phyloP scores from a whole-genome alignment of 2,797 vertebrate species.

The Jordanella pulchra region DNA sequence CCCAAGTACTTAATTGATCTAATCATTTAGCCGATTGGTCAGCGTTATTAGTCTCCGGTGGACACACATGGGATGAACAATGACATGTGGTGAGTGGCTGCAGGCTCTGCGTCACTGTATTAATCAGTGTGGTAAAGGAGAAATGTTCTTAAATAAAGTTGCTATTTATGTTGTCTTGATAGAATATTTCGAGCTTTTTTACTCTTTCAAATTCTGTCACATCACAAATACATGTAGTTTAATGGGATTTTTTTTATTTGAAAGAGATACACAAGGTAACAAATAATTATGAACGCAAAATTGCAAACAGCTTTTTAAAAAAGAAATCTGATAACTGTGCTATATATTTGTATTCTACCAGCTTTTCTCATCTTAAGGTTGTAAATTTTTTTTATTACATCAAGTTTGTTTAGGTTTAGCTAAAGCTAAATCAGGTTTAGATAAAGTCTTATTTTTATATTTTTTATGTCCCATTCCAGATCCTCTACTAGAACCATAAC shows the following conservation, averaged over 20 bases:
- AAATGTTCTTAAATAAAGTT: neutral
- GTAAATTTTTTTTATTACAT: neutral
- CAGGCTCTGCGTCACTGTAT: slow-evolving; percentile 37
- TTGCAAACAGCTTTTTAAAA: neutral
- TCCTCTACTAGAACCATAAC: too few species aligned
- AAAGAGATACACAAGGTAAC: neutral
- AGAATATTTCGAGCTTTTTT: neutral
- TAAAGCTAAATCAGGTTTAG: too few species aligned
- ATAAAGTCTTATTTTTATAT: too few species aligned
- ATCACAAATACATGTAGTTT: neutral
- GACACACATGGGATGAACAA: slow-evolving; percentile 71
- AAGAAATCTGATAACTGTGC: neutral
- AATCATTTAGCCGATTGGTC: slow-evolving; percentile 81
- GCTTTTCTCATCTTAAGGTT: neutral
- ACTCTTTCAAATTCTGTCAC: neutral
- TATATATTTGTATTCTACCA: neutral
- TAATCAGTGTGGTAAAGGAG: slow-evolving; percentile 15
- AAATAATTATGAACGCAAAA: neutral
- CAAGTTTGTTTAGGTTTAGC: too few species aligned
- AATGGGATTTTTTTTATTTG: neutral
- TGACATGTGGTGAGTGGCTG: slow-evolving; percentile 68
- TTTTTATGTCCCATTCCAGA: too few species aligned
- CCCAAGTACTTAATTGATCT: slow-evolving; percentile 79
- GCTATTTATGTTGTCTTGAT: slow-evolving; percentile 8
- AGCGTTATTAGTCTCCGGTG: slow-evolving; percentile 78